Conservation (phyloP, 2,797 vertebrate genomes). For the Merluccius polli region DNA sequence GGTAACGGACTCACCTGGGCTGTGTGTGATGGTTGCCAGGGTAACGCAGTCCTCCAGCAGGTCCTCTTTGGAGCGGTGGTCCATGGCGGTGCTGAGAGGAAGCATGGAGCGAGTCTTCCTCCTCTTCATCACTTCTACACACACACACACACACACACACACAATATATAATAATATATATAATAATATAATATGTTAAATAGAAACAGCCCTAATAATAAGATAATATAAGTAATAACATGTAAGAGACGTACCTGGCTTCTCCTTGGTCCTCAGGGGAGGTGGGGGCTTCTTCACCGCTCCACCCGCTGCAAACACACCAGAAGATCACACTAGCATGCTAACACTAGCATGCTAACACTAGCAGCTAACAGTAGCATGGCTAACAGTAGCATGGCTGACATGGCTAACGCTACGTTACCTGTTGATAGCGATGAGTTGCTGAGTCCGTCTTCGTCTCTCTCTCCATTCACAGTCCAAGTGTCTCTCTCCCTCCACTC, state of each 20-base stretch:
- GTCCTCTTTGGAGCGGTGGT: slow-evolving; percentile 91
- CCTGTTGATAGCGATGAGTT: slow-evolving; percentile 54
- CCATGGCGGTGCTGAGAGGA: slow-evolving; percentile 87
- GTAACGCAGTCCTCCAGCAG: slow-evolving; percentile 88
- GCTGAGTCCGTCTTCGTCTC: slow-evolving; percentile 2
- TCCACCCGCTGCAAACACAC: slow-evolving; percentile 50
- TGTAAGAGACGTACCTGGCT: slow-evolving; percentile 58
- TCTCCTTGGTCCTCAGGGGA: slow-evolving; percentile 78
- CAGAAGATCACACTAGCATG: slow-evolving; percentile 11
- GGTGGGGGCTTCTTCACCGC: slow-evolving; percentile 34
- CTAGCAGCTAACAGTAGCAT: no score
- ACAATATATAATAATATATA: not conserved
- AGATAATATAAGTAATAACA: not conserved
- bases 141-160: slow-evolving; percentile 3
- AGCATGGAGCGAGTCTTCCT: slow-evolving; percentile 89
- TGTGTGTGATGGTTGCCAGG: slow-evolving; percentile 73
- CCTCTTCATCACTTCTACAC: slow-evolving; percentile 71
- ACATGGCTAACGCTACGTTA: slow-evolving; percentile 35
- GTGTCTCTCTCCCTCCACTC: slow-evolving; percentile 24
- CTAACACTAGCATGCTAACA: not conserved
- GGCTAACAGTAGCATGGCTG: not conserved
- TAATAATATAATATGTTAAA: not conserved
- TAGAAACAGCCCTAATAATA: no score
- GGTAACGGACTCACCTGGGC: slow-evolving; percentile 59
- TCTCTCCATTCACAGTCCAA: slow-evolving; percentile 1